These are phyloP conservation scores for Hylaea fasciaria DNA, from an alignment of 2,888 invertebrate species.

Conservation along the genomic window DNA sequence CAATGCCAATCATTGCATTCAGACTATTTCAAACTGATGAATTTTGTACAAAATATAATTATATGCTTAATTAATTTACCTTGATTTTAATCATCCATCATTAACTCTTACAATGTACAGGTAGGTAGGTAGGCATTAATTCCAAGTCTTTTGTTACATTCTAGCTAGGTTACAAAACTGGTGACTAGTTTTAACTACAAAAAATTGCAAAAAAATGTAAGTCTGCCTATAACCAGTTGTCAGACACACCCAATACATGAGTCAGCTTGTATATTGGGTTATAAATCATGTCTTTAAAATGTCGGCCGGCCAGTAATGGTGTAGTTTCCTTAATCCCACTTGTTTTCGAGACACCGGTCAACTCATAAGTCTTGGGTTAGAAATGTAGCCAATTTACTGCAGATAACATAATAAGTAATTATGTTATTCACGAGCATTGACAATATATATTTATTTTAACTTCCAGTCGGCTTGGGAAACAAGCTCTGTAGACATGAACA, in stretches of 20 bases:
- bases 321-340: neutral
- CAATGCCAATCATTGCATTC: too few relatives aligned
- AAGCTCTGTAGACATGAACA: conserved; percentile 87
- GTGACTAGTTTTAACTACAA: conserved; percentile 1
- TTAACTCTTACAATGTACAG: neutral
- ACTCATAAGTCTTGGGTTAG: too few relatives aligned
- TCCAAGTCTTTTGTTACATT: neutral
- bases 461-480: conserved; percentile 81
- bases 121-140: too few relatives aligned
- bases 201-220: conserved; percentile 7
- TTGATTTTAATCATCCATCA: too few relatives aligned
- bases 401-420: too few relatives aligned
- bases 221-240: conserved; percentile 22
- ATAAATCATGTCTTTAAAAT: conserved; percentile 7
- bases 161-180: too few relatives aligned
- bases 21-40: too few relatives aligned
- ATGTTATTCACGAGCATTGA: too few relatives aligned
- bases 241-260: conserved; percentile 27
- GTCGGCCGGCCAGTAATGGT: neutral
- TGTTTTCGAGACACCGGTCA: too few relatives aligned
- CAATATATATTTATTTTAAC: neutral
- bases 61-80: too few relatives aligned
- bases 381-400: too few relatives aligned
- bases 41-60: too few relatives aligned
- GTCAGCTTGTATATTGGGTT: conserved; percentile 11